phyloP scores from a whole-genome alignment of 2,797 vertebrate species.

The Acanthiza pusilla region DNA sequence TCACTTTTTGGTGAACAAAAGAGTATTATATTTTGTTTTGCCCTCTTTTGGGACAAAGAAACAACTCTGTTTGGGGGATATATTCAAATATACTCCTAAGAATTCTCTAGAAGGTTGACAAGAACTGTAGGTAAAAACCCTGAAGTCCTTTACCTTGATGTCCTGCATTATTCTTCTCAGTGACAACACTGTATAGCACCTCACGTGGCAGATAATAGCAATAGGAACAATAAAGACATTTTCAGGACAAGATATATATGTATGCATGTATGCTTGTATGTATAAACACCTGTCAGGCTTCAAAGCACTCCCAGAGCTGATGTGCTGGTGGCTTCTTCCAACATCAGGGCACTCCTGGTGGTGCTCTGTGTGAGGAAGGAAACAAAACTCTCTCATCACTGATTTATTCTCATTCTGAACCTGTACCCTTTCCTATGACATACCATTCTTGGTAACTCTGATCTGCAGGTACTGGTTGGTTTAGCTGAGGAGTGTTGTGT shows the following conservation, averaged over 20 bases:
- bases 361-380: background rate
- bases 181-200: background rate
- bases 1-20: background rate
- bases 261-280: too few relatives aligned
- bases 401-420: background rate
- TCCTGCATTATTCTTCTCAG: background rate
- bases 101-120: background rate
- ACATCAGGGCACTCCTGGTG: background rate
- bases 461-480: background rate
- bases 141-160: background rate
- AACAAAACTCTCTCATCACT: background rate
- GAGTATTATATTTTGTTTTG: background rate
- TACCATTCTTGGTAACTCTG: fast-evolving
- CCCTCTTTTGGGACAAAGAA: background rate
- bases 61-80: background rate
- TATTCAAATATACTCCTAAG: background rate
- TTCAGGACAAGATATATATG: background rate
- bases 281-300: background rate
- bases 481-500: background rate
- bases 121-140: background rate
- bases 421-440: background rate
- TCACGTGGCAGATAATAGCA: background rate
- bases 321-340: background rate
- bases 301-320: background rate
- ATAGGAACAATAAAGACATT: background rate